Evolutionary conservation across 2,113 vertebrate species (phyloP), one percentile per base, ranked within the genome.

Genomic region (Myanophis thanlyinensis): DNA sequence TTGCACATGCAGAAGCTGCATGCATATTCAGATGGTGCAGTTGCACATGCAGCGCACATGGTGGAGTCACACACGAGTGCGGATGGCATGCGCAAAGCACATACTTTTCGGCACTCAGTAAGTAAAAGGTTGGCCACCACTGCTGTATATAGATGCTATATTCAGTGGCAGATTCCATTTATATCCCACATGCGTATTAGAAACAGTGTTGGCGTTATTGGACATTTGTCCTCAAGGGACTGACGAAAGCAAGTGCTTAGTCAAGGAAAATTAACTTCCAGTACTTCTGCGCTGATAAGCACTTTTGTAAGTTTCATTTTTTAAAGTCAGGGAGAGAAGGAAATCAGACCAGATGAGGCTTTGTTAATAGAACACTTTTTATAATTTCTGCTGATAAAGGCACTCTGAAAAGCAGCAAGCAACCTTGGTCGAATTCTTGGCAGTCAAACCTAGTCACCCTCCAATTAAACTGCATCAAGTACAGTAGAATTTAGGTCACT

Each of bases 401-500:
- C 93, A 93, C 49, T 97, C 84, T 88, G 92, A 88, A 52, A 94
- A 92, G 62, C 30, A 59, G 91, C 94, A 93, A 93, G 90, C 51
- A 93, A 54, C 94, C 86, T 94, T 90, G 96, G 91, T 93, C 93
- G 90, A 93, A 97, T 93, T 96, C 89, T 94, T 97, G 96, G 96
- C 96, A 96, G 93, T 90, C 93, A 93, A 95, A 96, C 95, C 96
- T 96, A 96, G 96, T 93, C 95, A 95, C 96, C 95, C 96, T 96
- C 95, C 96, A 96, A 96, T 96, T 96, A 96, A 97, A 96, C 96
- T 95, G 96, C 94, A 97, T 96, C 96, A 93, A 95, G 94, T 22
- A 20, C 73, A 80, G 73, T 80, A 80, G 95, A 96, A 97, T 97
- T 96, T 96, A 96, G 96, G 97, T 97, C 96, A 97, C 94, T 96